phyloP scores from a whole-genome alignment of 2,797 vertebrate genomes.

The Limnodromus scolopaceus region DNA sequence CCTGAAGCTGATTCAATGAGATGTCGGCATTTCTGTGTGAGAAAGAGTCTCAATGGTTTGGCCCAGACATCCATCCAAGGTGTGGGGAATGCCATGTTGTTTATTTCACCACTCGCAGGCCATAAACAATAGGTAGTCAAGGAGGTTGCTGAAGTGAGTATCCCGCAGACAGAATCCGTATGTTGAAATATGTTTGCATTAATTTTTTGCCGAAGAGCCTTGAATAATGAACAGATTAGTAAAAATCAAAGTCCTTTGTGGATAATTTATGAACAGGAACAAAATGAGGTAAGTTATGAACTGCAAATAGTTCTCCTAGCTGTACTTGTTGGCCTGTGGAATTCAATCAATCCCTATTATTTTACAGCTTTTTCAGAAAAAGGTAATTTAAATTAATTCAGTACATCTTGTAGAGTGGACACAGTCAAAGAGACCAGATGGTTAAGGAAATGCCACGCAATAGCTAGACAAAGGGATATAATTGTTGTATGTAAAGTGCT shows the following conservation, averaged over 20 bases:
- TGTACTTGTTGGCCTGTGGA: neutral
- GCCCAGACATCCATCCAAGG: neutral
- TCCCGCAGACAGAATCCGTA: neutral
- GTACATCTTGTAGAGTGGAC: neutral
- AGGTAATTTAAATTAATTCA: neutral
- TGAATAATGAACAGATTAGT: conserved; percentile 58
- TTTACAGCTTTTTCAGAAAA: neutral
- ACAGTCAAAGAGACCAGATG: neutral
- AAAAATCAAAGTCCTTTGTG: conserved; percentile 45
- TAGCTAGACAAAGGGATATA: neutral
- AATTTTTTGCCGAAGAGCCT: neutral
- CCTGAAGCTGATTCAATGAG: neutral
- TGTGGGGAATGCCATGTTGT: neutral
- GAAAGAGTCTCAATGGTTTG: neutral
- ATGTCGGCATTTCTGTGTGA: neutral
- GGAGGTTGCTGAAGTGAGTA: neutral
- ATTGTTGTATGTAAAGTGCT: neutral
- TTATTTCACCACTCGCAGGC: neutral
- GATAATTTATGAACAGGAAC: conserved; percentile 42
- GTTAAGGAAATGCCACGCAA: neutral
- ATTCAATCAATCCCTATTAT: neutral
- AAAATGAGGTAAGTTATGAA: neutral
- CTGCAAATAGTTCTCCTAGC: neutral
- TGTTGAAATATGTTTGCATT: conserved; percentile 18
- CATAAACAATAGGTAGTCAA: neutral